phyloP scores from a whole-genome alignment of 2,888 invertebrate genomes.

The Drosophila stalkeri region DNA sequence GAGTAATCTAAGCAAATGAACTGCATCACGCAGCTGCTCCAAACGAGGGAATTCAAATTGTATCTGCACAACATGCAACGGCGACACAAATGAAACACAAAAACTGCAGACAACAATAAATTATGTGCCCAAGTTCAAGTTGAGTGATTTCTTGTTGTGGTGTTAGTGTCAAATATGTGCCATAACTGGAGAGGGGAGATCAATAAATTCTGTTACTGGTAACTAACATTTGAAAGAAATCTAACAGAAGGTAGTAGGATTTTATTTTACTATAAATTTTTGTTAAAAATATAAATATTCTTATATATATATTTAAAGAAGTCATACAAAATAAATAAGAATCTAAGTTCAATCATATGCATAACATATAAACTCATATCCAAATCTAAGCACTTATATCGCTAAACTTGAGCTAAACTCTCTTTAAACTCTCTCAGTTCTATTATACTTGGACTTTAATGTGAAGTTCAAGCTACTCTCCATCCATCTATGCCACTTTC shows the following conservation, averaged over 20 bases:
- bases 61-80: slow-evolving; percentile 24
- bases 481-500: not conserved
- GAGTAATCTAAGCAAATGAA: slow-evolving; percentile 51
- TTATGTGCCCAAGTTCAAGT: slow-evolving; percentile 12
- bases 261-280: not conserved
- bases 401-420: not conserved
- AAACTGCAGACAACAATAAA: slow-evolving; percentile 10
- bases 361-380: not conserved
- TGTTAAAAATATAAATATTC: not conserved
- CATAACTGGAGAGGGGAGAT: not conserved
- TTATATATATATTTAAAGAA: not conserved
- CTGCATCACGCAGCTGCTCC: slow-evolving; percentile 5
- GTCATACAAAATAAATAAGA: too few species aligned
- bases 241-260: not conserved
- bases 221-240: not conserved
- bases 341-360: not conserved
- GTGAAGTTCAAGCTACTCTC: not conserved
- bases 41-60: slow-evolving; percentile 50
- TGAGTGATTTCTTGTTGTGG: slow-evolving; percentile 1
- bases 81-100: slow-evolving; percentile 1
- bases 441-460: not conserved
- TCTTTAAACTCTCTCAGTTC: not conserved
- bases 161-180: not conserved
- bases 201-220: not conserved
- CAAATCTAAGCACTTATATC: not conserved